Evolutionary conservation across 2,888 invertebrate genomes (phyloP).

Genomic region (Volucella inflata): DNA sequence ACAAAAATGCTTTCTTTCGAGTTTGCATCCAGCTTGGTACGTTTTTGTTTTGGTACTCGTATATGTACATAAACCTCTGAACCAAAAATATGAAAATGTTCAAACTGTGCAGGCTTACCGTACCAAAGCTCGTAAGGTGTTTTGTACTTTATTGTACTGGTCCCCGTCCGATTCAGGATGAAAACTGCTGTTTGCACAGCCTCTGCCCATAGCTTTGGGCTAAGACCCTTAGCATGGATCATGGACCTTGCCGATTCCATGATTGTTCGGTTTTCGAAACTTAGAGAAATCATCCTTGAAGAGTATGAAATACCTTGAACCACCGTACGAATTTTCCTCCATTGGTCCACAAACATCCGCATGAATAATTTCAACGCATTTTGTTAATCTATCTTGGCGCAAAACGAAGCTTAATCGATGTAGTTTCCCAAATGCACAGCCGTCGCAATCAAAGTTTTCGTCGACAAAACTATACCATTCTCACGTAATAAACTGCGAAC

Average conservation of each 20-base stretch:
- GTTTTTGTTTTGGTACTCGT: no score
- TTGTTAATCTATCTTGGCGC: conserved; percentile 13
- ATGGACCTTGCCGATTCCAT: conserved; percentile 67
- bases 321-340: conserved; percentile 53
- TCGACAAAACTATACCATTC: conserved; percentile 26
- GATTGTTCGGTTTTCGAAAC: conserved; percentile 67
- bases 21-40: no score
- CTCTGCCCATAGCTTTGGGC: no score
- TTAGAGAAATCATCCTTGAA: conserved; percentile 22
- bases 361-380: conserved; percentile 29
- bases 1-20: no score
- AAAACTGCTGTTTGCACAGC: no score
- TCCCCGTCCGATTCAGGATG: conserved; percentile 82
- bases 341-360: no score
- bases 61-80: no score
- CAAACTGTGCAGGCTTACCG: no score
- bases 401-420: conserved; percentile 30
- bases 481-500: conserved; percentile 33
- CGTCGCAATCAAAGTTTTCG: conserved; percentile 37
- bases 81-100: no score
- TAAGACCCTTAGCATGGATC: conserved; percentile 67
- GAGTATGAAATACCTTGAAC: conserved; percentile 54
- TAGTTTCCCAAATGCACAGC: conserved; percentile 38
- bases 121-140: no score
- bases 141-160: no score